Base-by-base conservation (phyloP, 2,113 vertebrate genomes). In the Tachysurus fulvidraco region DNA sequence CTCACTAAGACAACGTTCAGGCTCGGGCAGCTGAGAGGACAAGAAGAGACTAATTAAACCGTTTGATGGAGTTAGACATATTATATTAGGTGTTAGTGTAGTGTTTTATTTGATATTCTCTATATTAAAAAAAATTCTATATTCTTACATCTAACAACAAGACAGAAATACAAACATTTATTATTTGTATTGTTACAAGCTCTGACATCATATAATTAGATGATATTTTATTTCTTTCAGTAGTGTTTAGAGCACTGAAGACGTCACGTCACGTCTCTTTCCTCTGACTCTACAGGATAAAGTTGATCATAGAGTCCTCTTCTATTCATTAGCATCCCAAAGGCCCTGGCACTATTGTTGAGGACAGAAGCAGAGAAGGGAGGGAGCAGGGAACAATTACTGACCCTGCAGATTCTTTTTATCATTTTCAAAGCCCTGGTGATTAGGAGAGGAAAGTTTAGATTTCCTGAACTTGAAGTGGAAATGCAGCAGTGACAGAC, bases 401-500 rank as follows among this genome's bases (percentile, higher is more conserved):
- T 91, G 89, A 85, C 86, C 91, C 89, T 89, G 83, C 91, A 93
- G 92, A 93, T 93, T 93, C 93, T 94, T 95, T 95, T 92, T 93
- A 92, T 94, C 93, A 92, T 89, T 93, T 95, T 94, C 91, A 94
- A 93, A 94, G 92, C 60, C 84, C 81, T 83, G 90, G 92, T 93
- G 91, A 93, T 93, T 95, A 95, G 93, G 89, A 95, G 92, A 95
- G 93, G 94, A 94, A 94, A 94, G 94, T 95, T 96, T 95, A 94
- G 93, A 94, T 96, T 95, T 95, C 94, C 95, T 96, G 95, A 95
- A 95, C 94, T 95, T 95, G 95, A 95, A 94, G 93, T 95, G 94
- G 93, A 95, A 95, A 95, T 90, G 90, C 91, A 93, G 93, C 91
- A 91, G 94, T 89, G 95, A 94, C 93, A 95, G 95, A 96, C 95